A percentile compares a stretch with the other conserved stretches of the same genome.
phyloP scores from a whole-genome alignment of 2,888 invertebrate species.

The Eudasyphora cyanicolor region DNA sequence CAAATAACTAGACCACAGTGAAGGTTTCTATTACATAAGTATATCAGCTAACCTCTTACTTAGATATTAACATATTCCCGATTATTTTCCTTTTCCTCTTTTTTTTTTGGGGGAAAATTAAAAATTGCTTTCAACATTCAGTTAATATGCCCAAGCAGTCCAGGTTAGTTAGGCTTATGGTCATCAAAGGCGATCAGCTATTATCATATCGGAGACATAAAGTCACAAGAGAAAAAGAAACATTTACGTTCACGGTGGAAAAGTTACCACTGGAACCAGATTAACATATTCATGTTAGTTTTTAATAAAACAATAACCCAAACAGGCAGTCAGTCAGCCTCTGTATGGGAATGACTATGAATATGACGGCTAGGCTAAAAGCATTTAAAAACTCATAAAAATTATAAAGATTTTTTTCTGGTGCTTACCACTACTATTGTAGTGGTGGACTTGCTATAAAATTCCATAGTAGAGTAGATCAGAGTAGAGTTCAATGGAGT shows the following conservation, averaged over 20 bases:
- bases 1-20: no score
- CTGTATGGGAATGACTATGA: no score
- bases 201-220: conserved; percentile 58
- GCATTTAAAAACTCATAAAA: conserved; percentile 65
- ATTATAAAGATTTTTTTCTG: conserved; percentile 56
- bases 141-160: conserved; percentile 1
- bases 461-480: not conserved
- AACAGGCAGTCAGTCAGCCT: conserved; percentile 42
- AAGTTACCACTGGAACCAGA: conserved; percentile 44
- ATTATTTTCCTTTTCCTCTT: not conserved
- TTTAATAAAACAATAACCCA: conserved; percentile 46
- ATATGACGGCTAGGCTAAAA: conserved; percentile 27
- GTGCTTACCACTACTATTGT: not conserved
- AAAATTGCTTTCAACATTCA: not conserved
- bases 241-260: not conserved
- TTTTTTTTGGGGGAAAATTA: not conserved
- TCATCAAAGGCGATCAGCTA: conserved; percentile 40
- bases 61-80: not conserved
- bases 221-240: conserved; percentile 23
- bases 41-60: no score
- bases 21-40: no score
- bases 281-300: conserved; percentile 62
- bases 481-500: not conserved
- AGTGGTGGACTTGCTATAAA: not conserved
- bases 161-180: conserved; percentile 17